Evolutionary conservation across 2,113 vertebrate genomes (phyloP).

Genomic region (Antechinus stuartii): DNA sequence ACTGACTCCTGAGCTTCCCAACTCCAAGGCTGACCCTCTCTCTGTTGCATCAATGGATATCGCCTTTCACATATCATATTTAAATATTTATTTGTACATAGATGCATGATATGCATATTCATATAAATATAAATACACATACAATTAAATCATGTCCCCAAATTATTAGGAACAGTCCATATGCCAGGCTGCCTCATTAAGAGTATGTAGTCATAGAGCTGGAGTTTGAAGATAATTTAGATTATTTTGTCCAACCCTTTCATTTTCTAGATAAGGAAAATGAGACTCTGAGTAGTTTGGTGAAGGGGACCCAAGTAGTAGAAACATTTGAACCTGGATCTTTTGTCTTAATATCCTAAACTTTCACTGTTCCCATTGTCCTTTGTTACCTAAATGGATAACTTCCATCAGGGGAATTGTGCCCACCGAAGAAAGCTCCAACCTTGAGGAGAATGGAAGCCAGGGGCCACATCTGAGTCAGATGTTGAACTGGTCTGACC

Average conservation of each 20-base stretch:
- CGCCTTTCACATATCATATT: not conserved
- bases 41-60: not conserved
- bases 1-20: not conserved
- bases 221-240: not conserved
- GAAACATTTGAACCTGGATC: not conserved
- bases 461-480: not conserved
- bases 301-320: not conserved
- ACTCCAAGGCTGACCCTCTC: not conserved
- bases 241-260: not conserved
- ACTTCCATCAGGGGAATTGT: not conserved
- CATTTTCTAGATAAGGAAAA: not conserved
- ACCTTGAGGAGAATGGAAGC: not conserved
- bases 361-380: not conserved
- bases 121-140: constrained; percentile 58
- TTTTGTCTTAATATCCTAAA: not conserved
- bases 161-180: constrained; percentile 71
- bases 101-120: not conserved
- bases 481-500: not conserved
- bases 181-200: not conserved
- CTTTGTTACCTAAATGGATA: not conserved
- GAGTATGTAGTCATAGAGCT: not conserved
- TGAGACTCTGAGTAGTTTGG: not conserved
- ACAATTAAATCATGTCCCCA: constrained; percentile 57
- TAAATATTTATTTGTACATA: not conserved
- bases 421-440: not conserved